These are phyloP conservation scores for Macrostomum lignano DNA, from an alignment of 1,140 invertebrate genomes.

Conservation along the genomic window DNA sequence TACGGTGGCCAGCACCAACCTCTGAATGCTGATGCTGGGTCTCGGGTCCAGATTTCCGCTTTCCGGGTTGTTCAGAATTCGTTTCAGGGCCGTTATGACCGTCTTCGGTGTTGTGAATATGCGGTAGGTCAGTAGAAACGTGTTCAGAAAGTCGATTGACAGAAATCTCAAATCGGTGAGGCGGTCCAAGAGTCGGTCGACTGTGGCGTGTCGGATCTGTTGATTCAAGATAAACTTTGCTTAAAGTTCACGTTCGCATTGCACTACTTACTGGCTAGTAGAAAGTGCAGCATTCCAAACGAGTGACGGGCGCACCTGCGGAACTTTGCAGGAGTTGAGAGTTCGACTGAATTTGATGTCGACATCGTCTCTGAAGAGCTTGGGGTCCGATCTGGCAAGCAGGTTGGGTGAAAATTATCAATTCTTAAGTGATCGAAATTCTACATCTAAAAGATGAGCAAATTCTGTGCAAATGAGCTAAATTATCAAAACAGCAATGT, in stretches of 20 bases:
- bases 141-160: conserved; percentile 72
- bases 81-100: conserved; percentile 33
- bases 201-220: conserved; percentile 68
- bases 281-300: too few relatives aligned
- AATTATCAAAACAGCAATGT: too few relatives aligned
- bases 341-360: conserved; percentile 66
- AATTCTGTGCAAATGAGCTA: too few relatives aligned
- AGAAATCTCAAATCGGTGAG: conserved; percentile 62
- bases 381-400: conserved; percentile 45
- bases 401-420: too few relatives aligned
- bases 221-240: too few relatives aligned
- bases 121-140: conserved; percentile 63
- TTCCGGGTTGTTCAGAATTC: conserved; percentile 40
- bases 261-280: too few relatives aligned
- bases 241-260: too few relatives aligned
- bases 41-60: conserved; percentile 13
- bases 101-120: conserved; percentile 65
- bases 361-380: conserved; percentile 63
- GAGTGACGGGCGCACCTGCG: conserved; percentile 30
- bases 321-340: conserved; percentile 60
- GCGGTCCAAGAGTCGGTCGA: conserved; percentile 50
- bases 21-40: conserved; percentile 4
- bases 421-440: too few relatives aligned
- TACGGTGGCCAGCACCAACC: too few relatives aligned
- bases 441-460: too few relatives aligned